Base-by-base conservation (phyloP, 2,888 invertebrate genomes). In the Corythucha ciliata region DNA sequence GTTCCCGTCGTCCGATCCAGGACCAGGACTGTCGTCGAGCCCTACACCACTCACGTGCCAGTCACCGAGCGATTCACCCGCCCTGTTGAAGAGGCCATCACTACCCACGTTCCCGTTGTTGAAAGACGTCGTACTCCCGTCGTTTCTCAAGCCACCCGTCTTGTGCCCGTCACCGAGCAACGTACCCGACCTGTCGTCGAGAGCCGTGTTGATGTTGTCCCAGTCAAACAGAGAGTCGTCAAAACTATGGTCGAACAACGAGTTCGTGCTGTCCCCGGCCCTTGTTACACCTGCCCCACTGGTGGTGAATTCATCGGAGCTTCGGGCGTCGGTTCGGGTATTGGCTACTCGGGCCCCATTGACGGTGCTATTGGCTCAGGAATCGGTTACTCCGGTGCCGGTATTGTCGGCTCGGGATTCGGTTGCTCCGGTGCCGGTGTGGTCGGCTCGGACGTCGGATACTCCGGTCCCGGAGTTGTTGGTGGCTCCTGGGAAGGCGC, bases 11-110 rank as follows among this genome's bases (percentile, higher is more conserved):
- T 51, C 21, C 48, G 54, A 36, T 41, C 47, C 18, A 45, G 57
- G 12, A 40, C 49, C 34, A 34, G 52, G 24, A 52, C 54, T 16
- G 52, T 55, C 39, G 45, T 55, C 29, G 54, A 57, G 27, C 52
- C 52, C 6, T 57, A 57, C 53, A 57, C 55, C 34, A 47, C 48
- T 12, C 54, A 57, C 36, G 52, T 57, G 16, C 57, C 57, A 16
- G 22, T 55, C 33, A 22, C 40, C 22, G 42, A 52, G 22, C 48
- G 45, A 25, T 54, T 34, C 50, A 42, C 39, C 39, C 52, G 57
- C 14, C 57, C 57, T 5, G 57, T 57, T 12, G 52, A 54, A 22
- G 54, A 57, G 16, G 36, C 54, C 34, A 33, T 44, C 18, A 25
- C 55, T 21, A 55, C 51, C 40, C 49, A 55, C 25, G 57, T 57